A percentile compares a stretch with the other conserved stretches of the same genome.
phyloP scores from a whole-genome alignment of 2,888 invertebrate genomes.

The Rotaria socialis region DNA sequence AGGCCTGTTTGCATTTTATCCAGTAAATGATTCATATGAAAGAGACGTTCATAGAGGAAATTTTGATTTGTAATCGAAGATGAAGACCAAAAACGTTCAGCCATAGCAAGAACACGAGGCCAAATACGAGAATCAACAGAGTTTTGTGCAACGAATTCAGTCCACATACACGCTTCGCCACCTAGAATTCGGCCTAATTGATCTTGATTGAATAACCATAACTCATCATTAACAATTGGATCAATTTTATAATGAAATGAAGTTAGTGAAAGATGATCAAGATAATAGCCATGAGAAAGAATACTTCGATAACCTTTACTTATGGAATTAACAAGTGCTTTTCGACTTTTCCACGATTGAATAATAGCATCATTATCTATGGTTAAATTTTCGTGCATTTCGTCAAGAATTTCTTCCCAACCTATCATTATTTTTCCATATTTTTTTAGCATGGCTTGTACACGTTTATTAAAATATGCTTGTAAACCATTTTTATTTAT shows the following conservation, averaged over 20 bases:
- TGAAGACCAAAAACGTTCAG: conserved; percentile 24
- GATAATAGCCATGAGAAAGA: background rate
- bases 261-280: background rate
- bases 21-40: background rate
- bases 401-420: conserved; percentile 22
- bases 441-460: background rate
- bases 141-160: conserved; percentile 50
- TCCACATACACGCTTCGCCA: conserved; percentile 89
- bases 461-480: conserved; percentile 26
- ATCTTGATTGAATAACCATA: conserved; percentile 50
- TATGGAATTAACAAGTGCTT: background rate
- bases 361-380: background rate
- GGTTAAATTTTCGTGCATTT: background rate
- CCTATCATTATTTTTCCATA: background rate
- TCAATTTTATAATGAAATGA: background rate
- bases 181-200: conserved; percentile 72
- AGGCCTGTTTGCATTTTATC: background rate
- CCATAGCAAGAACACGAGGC: background rate
- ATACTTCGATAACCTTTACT: background rate
- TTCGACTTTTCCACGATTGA: conserved; percentile 1
- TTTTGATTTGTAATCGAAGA: background rate
- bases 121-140: conserved; percentile 2
- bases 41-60: background rate
- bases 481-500: background rate
- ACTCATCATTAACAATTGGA: background rate